These are phyloP conservation scores for Hecatera dysodea DNA, from an alignment of 2,888 invertebrate genomes.

Conservation along the genomic window DNA sequence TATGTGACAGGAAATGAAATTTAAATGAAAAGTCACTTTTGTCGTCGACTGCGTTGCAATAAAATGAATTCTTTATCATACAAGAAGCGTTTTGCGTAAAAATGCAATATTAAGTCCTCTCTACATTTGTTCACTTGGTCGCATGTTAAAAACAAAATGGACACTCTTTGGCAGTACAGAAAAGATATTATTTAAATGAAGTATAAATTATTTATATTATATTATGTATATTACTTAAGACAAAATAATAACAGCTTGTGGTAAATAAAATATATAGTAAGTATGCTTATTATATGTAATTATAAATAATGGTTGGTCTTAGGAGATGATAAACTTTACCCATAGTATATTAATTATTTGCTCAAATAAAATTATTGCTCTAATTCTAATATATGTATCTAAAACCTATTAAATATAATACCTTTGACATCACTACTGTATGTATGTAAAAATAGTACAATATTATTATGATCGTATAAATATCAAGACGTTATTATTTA, in stretches of 20 bases:
- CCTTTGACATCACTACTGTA: constrained; percentile 35
- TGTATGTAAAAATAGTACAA: constrained; percentile 49
- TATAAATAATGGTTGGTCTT: constrained; percentile 46
- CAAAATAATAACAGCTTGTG: constrained; percentile 61
- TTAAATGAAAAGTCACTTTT: constrained; percentile 16
- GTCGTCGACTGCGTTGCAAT: constrained; percentile 15
- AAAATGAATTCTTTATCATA: constrained; percentile 37
- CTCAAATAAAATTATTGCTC: constrained; percentile 57
- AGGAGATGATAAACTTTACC: constrained; percentile 25
- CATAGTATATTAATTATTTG: constrained; percentile 40
- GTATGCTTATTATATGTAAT: constrained; percentile 24
- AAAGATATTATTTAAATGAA: constrained; percentile 35
- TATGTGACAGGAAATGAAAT: constrained; percentile 2
- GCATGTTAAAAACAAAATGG: constrained; percentile 41
- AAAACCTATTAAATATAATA: constrained; percentile 53
- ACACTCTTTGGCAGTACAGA: constrained; percentile 60
- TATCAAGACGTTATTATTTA: constrained; percentile 61
- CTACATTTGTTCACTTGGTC: constrained; percentile 60
- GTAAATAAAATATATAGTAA: constrained; percentile 2
- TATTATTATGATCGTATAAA: constrained; percentile 49
- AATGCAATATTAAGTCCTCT: constrained; percentile 44
- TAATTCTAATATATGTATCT: constrained; percentile 44
- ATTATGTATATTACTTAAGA: constrained; percentile 38
- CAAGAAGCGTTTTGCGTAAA: constrained; percentile 37
- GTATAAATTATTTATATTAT: constrained; percentile 33